Base-by-base conservation (phyloP, 2,797 vertebrate genomes). In the Emys orbicularis region DNA sequence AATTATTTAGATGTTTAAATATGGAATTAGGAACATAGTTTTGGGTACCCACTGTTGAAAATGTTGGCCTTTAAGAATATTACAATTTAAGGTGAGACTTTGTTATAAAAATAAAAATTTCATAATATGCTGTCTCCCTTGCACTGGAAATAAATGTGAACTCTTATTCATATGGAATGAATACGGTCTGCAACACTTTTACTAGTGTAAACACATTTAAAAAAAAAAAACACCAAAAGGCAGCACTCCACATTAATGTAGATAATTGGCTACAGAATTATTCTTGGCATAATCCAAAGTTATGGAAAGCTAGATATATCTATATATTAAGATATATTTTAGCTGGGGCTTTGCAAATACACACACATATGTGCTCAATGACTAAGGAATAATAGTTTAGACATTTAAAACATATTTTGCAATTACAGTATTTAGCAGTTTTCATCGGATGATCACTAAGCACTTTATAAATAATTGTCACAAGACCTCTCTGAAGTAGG, bases 91-190 rank as follows among this genome's bases (percentile, higher is more conserved):
- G 77, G 93, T 90, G 57, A 3, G 54, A 41, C 94, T 94, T 94
- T 37, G 80, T 94, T 94, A 88, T 86, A 79, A n/a, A 44, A 31
- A 88, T 84, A 79, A n/a, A 44, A 31, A 95, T 94, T n/a, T 92
- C 41, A 84, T 94, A 91, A 95, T 90, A 37, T 86, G 54, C 74
- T 68, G 92, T 94, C 90, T 95, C 84, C 90, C 59, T 92, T 96
- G 54, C 94, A 93, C 91, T 90, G 59, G 93, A 96, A 95, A 93
- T 90, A 95, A 96, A 83, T 72, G 91, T 83, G 34, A 84, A 76
- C 90, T 93, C 92, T 92, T 79, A 79, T 47, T 47, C 16, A 81
- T 96, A 87, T 88, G 29, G 65, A 84, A 90, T 90, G 37, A 94
- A 87, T 59, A 85, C 23, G 83, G 61, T 90, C 68, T 94, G 79